Conservation (phyloP, 92 coral and sea anemone genomes). For the Porites rus region DNA sequence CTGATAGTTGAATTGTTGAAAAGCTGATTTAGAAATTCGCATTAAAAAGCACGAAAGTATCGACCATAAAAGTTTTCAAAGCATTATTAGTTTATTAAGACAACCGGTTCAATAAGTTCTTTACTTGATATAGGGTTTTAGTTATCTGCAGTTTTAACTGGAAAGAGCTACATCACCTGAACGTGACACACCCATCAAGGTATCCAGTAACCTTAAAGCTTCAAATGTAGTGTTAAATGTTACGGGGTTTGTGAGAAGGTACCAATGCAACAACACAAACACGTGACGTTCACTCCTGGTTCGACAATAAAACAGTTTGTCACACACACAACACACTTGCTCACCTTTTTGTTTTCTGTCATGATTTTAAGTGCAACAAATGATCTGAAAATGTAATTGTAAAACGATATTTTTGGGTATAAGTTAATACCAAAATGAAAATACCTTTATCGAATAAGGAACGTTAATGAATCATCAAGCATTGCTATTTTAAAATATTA, state of each 20-base stretch:
- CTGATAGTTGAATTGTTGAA: background rate
- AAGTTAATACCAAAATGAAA: too few species aligned
- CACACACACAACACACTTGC: background rate
- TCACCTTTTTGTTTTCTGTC: constrained; percentile 24
- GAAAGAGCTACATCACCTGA: too few species aligned
- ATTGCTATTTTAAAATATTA: too few species aligned
- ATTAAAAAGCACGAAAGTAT: background rate
- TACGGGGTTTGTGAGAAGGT: background rate
- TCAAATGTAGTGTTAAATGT: background rate
- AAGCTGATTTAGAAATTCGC: background rate
- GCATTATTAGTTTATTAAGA: background rate
- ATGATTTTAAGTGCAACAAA: constrained; percentile 27
- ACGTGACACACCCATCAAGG: background rate
- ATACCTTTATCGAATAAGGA: too few species aligned
- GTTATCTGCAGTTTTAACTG: too few species aligned
- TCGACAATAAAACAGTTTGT: background rate
- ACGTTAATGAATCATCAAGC: too few species aligned
- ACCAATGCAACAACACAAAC: background rate
- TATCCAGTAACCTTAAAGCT: background rate
- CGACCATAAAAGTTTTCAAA: background rate
- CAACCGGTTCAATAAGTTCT: background rate
- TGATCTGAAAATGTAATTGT: constrained; percentile 13
- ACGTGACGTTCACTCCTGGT: background rate
- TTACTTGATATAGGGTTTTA: background rate
- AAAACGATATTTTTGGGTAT: too few species aligned